Base-by-base conservation (phyloP, 1,140 invertebrate genomes). In the Latrodectus geometricus region DNA sequence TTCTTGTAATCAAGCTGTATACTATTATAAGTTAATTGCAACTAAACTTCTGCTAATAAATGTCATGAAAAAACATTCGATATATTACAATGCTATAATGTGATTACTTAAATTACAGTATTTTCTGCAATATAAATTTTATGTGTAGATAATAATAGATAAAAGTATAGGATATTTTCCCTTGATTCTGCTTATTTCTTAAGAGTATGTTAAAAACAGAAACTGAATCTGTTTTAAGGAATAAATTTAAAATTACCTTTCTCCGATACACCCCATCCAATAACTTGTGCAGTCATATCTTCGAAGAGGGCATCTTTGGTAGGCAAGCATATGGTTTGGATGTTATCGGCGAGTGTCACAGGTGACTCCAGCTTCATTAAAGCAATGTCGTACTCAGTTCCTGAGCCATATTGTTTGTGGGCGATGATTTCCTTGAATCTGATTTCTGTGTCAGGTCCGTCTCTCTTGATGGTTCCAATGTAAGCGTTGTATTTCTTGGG, bases 351-450 rank as follows among this genome's bases (percentile, higher is more conserved):
- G 8, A 88, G 66, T 35, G 87, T 88, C 0, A 95, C 94, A 35
- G 95, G 93, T 88, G 93, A 93, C 8, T 94, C 94, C 78, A 98
- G 92, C 90, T 96, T 96, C 94, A 97, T 94, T 70, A 98, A 90
- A 61, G 96, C 96, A 89, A 89, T 89, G 83, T 89, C 89, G 76
- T 89, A 89, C n/a, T 89, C 89, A 15, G 80, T 83, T 17, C 72
- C 80, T 15, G 70, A 65, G 4, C 80, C 80, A 17, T 83, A 83
- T 20, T 83, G 0, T 5, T 23, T 8, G 48, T 83, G 80, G 54
- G 80, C 80, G 20, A 83, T 83, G 56, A 75, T 83, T 15, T 83
- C 70, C 4, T 17, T 12, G 48, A 83, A 83, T 15, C 14, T 17
- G 8, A 83, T 56, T 50, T 83, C 80, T 4, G 80, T 74, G 12